These are phyloP conservation scores for Hypomecis atomaria DNA, from an alignment of 2,888 invertebrate genomes.

Conservation along the genomic window DNA sequence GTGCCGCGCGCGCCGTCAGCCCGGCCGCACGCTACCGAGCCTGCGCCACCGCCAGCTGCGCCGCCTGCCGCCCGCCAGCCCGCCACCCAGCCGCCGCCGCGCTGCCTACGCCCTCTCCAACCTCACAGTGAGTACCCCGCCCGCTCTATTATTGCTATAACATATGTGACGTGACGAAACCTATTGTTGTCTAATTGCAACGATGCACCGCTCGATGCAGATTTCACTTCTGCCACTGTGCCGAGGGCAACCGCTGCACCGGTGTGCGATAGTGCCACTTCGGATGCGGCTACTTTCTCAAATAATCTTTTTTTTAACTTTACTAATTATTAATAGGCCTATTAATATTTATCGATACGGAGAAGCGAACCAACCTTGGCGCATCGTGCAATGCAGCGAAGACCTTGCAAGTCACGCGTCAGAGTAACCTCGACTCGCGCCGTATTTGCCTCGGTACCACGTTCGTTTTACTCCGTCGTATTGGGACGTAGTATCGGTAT, in stretches of 20 bases:
- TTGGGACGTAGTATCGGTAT: slow-evolving; percentile 38
- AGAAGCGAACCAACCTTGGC: slow-evolving; percentile 82
- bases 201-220: slow-evolving; percentile 70
- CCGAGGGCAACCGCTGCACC: slow-evolving; percentile 43
- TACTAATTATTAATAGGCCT: slow-evolving; percentile 45
- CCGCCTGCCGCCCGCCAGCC: slow-evolving; percentile 46
- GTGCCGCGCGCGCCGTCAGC: slow-evolving; percentile 83
- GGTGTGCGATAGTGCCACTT: slow-evolving; percentile 2
- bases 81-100: slow-evolving; percentile 39
- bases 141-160: slow-evolving; percentile 41
- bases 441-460: slow-evolving; percentile 73
- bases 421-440: slow-evolving; percentile 83
- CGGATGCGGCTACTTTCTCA: slow-evolving; percentile 18
- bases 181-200: slow-evolving; percentile 67
- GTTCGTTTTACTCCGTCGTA: slow-evolving; percentile 57
- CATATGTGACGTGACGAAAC: slow-evolving; percentile 52
- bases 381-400: slow-evolving; percentile 84
- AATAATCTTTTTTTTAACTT: slow-evolving; percentile 26
- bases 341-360: slow-evolving; percentile 65
- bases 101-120: slow-evolving; percentile 54
- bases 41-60: slow-evolving; percentile 48
- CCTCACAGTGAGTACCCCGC: slow-evolving; percentile 59
- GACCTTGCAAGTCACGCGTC: slow-evolving; percentile 85
- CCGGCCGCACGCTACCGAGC: slow-evolving; percentile 75
- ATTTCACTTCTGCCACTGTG: slow-evolving; percentile 71